A percentile compares a stretch with the other conserved stretches of the same genome.
Conservation (phyloP, 2,888 invertebrate genomes). For the Octonoba sinensis region DNA sequence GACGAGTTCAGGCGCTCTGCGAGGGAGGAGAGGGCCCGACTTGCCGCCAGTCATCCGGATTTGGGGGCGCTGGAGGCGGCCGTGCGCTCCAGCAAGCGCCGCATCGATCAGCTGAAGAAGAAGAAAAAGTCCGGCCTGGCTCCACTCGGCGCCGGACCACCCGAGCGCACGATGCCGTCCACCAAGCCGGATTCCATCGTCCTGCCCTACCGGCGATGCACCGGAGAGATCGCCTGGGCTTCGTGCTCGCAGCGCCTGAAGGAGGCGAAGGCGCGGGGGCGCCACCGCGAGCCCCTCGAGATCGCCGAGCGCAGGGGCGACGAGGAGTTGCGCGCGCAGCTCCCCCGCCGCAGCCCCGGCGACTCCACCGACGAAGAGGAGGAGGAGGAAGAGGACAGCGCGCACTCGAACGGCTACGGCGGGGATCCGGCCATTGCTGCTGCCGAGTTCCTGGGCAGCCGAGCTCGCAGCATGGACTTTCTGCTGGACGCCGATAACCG, state of each 20-base stretch:
- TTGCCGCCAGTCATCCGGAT: slow-evolving; percentile 65
- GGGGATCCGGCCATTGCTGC: slow-evolving; percentile 52
- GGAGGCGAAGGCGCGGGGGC: slow-evolving; percentile 23
- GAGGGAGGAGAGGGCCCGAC: slow-evolving; percentile 58
- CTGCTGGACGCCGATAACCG: slow-evolving; percentile 93
- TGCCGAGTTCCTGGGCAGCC: slow-evolving; percentile 67
- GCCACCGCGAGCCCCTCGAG: slow-evolving; percentile 56
- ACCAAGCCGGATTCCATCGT: slow-evolving; percentile 13
- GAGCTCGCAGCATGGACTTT: slow-evolving; percentile 92
- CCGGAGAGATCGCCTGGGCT: slow-evolving; percentile 63
- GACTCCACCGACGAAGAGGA: slow-evolving; percentile 10
- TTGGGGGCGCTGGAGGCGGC: slow-evolving; percentile 65
- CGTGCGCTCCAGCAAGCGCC: slow-evolving; percentile 56
- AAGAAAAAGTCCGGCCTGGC: slow-evolving; percentile 21
- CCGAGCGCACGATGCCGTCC: slow-evolving; percentile 13
- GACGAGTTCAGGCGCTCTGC: slow-evolving; percentile 57
- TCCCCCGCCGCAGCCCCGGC: background rate
- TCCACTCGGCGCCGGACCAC: slow-evolving; percentile 33
- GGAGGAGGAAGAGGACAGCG: slow-evolving; percentile 31
- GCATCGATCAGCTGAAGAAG: slow-evolving; percentile 60
- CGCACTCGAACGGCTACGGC: slow-evolving; percentile 1
- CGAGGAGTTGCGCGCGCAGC: slow-evolving; percentile 48
- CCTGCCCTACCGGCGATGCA: slow-evolving; percentile 58
- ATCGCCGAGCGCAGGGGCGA: slow-evolving; percentile 36
- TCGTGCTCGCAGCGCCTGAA: slow-evolving; percentile 51